phyloP scores from a whole-genome alignment of 2,797 vertebrate species.

The Meriones psammophilus region DNA sequence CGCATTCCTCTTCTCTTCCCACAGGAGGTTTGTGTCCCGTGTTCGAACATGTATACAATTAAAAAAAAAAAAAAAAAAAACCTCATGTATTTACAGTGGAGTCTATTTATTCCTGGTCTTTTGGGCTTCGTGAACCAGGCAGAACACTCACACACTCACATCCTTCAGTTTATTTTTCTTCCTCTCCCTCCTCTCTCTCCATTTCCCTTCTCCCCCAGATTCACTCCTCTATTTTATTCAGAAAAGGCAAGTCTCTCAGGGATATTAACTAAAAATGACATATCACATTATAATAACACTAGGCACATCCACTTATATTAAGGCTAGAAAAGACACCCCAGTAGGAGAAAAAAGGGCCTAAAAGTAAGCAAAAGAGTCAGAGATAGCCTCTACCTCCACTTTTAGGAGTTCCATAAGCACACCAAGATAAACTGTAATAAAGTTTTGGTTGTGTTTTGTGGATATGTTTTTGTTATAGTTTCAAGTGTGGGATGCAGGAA shows the following conservation, averaged over 20 bases:
- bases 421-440: not conserved
- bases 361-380: not conserved
- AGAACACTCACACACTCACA: not conserved
- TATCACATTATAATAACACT: not conserved
- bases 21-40: too few relatives aligned
- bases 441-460: too few relatives aligned
- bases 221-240: not conserved
- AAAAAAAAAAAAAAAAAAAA: too few relatives aligned
- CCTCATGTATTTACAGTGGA: too few relatives aligned
- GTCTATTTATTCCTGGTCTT: too few relatives aligned
- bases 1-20: too few relatives aligned
- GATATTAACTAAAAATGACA: not conserved
- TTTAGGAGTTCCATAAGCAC: not conserved
- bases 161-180: not conserved
- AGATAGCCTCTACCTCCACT: not conserved
- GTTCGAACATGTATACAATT: too few relatives aligned
- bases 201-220: not conserved
- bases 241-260: not conserved
- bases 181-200: not conserved
- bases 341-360: not conserved
- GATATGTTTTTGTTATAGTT: too few relatives aligned
- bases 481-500: too few relatives aligned
- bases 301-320: not conserved
- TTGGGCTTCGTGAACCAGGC: too few relatives aligned
- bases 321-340: not conserved